Conservation (phyloP, 2,888 invertebrate species). For the Cephus runcator region DNA sequence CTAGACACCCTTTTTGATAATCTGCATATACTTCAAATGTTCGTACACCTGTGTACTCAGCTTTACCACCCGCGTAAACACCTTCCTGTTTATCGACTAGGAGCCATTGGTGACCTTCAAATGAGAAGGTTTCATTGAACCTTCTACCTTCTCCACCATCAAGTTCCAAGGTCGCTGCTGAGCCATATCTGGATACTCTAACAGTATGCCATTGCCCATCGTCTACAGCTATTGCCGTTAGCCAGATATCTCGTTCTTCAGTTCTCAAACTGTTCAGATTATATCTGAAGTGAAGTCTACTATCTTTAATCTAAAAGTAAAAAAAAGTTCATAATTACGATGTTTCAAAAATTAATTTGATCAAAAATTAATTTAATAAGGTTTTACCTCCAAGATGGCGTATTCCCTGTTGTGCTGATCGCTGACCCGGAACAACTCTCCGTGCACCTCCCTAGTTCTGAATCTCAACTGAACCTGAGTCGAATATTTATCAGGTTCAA, state of each 20-base stretch:
- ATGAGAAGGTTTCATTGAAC: conserved; percentile 92
- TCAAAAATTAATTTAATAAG: neutral
- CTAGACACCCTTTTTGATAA: conserved; percentile 90
- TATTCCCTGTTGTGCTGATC: conserved; percentile 95
- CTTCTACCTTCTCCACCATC: conserved; percentile 95
- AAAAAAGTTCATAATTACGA: neutral
- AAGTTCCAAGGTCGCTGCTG: conserved; percentile 89
- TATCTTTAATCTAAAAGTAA: conserved; percentile 82
- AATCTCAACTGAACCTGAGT: conserved; percentile 94
- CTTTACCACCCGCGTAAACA: conserved; percentile 95
- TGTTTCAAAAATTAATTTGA: neutral
- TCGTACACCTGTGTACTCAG: conserved; percentile 92
- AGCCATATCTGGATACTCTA: conserved; percentile 89
- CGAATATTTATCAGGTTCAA: conserved; percentile 91
- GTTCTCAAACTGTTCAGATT: conserved; percentile 92
- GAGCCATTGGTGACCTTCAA: conserved; percentile 91
- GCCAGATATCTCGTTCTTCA: conserved; percentile 90
- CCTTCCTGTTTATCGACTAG: conserved; percentile 94
- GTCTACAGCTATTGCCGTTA: conserved; percentile 89
- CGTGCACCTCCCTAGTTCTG: conserved; percentile 91
- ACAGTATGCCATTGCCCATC: conserved; percentile 98
- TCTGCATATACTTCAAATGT: conserved; percentile 95
- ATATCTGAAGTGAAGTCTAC: conserved; percentile 89
- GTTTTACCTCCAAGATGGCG: conserved; percentile 80
- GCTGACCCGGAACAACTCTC: conserved; percentile 92